A percentile compares a stretch with the other conserved stretches of the same genome.
phyloP scores from a whole-genome alignment of 2,113 vertebrate genomes.

The Aegypius monachus region DNA sequence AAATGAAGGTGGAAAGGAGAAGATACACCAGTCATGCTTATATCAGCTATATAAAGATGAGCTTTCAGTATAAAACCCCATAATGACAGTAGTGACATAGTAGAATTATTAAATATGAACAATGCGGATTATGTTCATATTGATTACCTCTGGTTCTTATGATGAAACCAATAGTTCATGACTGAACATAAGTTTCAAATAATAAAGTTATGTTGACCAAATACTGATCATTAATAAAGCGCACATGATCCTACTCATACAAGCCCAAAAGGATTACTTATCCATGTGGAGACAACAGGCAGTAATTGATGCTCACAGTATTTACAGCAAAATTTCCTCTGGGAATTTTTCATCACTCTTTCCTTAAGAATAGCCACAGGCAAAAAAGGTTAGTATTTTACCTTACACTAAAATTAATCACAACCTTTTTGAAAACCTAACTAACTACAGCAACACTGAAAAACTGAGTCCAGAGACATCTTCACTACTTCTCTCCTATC shows the following conservation, averaged over 20 bases:
- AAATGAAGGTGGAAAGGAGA: neutral
- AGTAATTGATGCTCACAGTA: neutral
- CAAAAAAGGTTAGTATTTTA: neutral
- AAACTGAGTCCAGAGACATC: conserved; percentile 15
- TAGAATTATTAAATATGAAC: neutral
- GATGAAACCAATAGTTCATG: neutral
- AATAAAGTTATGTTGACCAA: neutral
- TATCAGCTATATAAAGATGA: neutral
- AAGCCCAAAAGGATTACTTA: neutral
- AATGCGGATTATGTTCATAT: neutral
- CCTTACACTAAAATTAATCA: neutral
- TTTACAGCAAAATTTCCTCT: neutral
- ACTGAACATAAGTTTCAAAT: neutral
- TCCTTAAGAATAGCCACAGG: neutral
- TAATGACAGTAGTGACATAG: neutral
- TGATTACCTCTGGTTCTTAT: neutral
- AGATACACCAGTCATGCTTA: neutral
- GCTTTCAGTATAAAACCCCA: neutral
- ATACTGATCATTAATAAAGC: neutral
- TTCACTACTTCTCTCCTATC: conserved; percentile 29
- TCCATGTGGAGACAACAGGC: neutral
- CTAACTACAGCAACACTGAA: neutral
- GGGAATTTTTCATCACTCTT: neutral
- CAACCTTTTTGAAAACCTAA: neutral
- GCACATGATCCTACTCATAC: neutral